Percentiles rank a stretch among this genome's conserved stretches.
These are phyloP conservation scores for Margarornis squamiger DNA, from an alignment of 2,797 vertebrate species.

Conservation along the genomic window DNA sequence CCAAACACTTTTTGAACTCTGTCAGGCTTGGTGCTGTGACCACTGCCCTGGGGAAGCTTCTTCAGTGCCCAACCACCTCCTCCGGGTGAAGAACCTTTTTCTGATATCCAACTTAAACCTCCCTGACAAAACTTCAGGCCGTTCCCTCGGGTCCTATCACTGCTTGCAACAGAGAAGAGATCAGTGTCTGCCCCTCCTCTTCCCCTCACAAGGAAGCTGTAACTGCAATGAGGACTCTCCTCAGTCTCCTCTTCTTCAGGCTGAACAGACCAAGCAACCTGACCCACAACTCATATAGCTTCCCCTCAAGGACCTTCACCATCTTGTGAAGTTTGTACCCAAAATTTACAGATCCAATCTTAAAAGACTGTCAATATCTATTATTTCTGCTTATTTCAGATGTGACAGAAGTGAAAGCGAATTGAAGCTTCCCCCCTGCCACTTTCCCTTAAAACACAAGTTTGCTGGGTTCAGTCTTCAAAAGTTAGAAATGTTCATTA, in stretches of 20 bases:
- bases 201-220: neutral
- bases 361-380: neutral
- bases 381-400: neutral
- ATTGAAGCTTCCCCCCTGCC: rapidly evolving
- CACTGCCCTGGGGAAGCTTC: no score
- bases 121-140: neutral
- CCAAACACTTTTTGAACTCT: neutral
- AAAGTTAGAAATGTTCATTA: neutral
- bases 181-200: neutral
- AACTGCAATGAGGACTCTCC: neutral
- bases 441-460: neutral
- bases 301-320: neutral
- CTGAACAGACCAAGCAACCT: neutral
- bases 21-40: neutral
- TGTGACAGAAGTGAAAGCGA: neutral
- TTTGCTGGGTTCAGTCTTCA: neutral
- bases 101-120: neutral
- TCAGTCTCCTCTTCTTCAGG: neutral
- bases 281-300: no score
- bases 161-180: neutral
- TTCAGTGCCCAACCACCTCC: neutral
- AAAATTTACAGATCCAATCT: neutral
- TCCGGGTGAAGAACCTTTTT: neutral
- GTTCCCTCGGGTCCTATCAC: neutral
- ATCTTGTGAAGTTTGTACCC: neutral